Evolutionary conservation across 1,140 invertebrate genomes (phyloP).

Genomic region (Heterodera schachtii): DNA sequence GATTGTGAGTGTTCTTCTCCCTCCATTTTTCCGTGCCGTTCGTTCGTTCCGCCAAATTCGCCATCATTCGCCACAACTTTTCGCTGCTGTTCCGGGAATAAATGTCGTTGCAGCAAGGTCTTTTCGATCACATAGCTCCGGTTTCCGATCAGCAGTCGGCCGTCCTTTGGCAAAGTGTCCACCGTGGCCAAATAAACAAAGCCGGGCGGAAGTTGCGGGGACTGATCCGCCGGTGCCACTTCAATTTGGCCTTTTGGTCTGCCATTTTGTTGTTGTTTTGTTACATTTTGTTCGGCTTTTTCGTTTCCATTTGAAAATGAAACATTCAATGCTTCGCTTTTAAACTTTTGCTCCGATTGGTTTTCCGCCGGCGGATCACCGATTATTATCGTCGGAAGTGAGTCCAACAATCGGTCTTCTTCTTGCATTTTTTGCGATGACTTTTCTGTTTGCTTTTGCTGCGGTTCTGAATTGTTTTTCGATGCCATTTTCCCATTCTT

Average conservation of each 20-base stretch:
- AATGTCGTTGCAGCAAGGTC: neutral
- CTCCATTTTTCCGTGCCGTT: neutral
- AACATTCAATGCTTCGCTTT: no score
- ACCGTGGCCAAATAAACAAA: conserved; percentile 24
- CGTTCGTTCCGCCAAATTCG: neutral
- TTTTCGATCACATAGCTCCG: conserved; percentile 15
- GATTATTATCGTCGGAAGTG: neutral
- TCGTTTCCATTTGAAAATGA: no score
- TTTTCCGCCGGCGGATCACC: no score
- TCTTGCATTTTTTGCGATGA: neutral
- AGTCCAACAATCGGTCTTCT: neutral
- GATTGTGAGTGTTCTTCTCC: no score
- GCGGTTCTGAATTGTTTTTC: neutral
- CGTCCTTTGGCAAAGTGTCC: neutral
- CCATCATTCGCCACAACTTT: neutral
- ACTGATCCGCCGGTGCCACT: neutral
- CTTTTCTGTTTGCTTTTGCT: neutral
- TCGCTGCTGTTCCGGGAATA: conserved; percentile 6
- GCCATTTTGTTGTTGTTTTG: neutral
- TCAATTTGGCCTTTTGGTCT: neutral
- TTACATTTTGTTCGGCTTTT: no score
- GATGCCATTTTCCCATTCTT: neutral
- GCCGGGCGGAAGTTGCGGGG: neutral
- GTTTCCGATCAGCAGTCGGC: conserved; percentile 10
- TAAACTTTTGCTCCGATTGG: no score